Evolutionary conservation across 2,113 vertebrate genomes (phyloP), one percentile per base, ranked within the genome.

Genomic region (Platysternon megacephalum): DNA sequence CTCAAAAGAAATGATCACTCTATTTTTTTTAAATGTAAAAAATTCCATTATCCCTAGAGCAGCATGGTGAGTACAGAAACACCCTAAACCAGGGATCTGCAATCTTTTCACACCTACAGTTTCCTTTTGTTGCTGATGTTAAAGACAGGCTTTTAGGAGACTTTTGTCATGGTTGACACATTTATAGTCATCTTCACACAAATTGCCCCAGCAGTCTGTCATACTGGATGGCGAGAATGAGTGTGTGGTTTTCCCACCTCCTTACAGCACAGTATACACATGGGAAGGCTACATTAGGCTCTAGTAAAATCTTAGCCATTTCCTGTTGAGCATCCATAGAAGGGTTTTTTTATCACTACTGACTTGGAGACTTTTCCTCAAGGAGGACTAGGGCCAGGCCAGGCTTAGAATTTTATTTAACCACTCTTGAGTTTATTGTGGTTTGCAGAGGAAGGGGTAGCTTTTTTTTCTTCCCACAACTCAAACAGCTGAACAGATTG

Each of bases 1-100:
- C 5, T 42, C 35, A 90, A 55, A 74, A 46, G 74, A 95, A 95
- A 88, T 49, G 72, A 90, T 17, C 8, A 52, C 86, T 80, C 12
- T 53, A 72, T 21, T 79, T 55, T 42, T 11, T 58, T 46, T 6
- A 26, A 26, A 44, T 46, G 4, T 28, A 46, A 78, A 78, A 78
- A 46, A 78, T 28, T 42, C 39, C 39, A 46, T 29, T 78, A 44
- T 46, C n/a, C 5, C 11, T 28, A 46, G 42, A 78, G 24, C 42
- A 78, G 42, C 22, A 44, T 12, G 28, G 11, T 72, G 35, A 78
- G 42, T 46, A 4, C 44, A 21, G 44, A 46, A 44, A 78, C 12
- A 44, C 22, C 26, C 12, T 78, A 46, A 46, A 46, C 19, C 74
- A 78, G 28, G 44, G 39, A 46, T 44, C 42, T 78, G 74, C 42